phyloP scores from a whole-genome alignment of 2,888 invertebrate species.

The Agapostemon virescens region DNA sequence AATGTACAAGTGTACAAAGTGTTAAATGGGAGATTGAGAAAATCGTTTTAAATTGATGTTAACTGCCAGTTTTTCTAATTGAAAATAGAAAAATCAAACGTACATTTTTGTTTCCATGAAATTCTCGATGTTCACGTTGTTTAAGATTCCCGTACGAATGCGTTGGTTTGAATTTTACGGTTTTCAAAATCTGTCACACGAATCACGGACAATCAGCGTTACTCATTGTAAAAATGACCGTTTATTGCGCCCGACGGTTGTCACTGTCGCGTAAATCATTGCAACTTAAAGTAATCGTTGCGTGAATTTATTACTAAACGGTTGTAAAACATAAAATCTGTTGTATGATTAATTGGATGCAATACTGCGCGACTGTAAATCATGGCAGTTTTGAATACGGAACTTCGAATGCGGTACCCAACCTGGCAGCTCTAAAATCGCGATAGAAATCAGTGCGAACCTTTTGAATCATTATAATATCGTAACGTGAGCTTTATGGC shows the following conservation, averaged over 20 bases:
- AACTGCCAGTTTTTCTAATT: too few relatives aligned
- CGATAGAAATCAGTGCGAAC: background rate
- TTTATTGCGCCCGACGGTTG: slow-evolving; percentile 9
- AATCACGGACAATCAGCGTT: background rate
- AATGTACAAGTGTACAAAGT: too few relatives aligned
- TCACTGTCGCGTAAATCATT: slow-evolving; percentile 34
- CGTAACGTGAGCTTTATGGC: background rate
- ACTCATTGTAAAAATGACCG: slow-evolving; percentile 1
- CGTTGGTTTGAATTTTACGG: background rate
- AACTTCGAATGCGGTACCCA: background rate
- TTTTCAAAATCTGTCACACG: background rate
- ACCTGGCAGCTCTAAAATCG: background rate
- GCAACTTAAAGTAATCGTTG: background rate
- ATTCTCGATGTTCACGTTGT: too few relatives aligned
- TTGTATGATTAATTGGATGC: background rate
- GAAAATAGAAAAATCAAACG: too few relatives aligned
- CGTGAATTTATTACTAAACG: slow-evolving; percentile 10
- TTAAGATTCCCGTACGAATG: too few relatives aligned
- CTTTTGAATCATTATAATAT: background rate
- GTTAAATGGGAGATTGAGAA: too few relatives aligned
- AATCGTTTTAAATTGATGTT: too few relatives aligned
- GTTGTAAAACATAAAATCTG: background rate
- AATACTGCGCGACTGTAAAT: background rate
- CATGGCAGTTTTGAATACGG: background rate
- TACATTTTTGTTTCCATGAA: too few relatives aligned